Conservation (phyloP, 2,113 vertebrate genomes). For the Hucho hucho region DNA sequence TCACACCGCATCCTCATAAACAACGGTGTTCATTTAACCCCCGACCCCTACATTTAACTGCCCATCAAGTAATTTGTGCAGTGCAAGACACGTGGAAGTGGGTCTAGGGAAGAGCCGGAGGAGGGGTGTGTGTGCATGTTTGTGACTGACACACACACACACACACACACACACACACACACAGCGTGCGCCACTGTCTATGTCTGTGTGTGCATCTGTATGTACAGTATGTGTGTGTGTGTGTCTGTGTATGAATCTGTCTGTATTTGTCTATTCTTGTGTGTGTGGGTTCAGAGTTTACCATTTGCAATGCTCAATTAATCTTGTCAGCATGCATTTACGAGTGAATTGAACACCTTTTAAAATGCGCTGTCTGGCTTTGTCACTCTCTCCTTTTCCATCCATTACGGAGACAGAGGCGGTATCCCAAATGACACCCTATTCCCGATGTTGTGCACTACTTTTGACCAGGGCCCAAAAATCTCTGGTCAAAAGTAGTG, state of each 20-base stretch:
- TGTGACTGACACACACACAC: no score
- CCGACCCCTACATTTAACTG: conserved; percentile 94
- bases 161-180: no score
- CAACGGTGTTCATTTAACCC: conserved; percentile 99
- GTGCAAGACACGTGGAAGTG: conserved; percentile 75
- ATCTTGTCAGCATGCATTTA: conserved; percentile 80
- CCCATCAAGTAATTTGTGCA: conserved; percentile 97
- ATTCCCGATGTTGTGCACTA: no score
- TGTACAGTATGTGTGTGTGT: conserved; percentile 25
- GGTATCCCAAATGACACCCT: no score
- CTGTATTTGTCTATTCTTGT: conserved; percentile 21
- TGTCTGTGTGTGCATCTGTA: conserved; percentile 3
- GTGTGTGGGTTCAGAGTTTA: conserved; percentile 68
- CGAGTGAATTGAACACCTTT: conserved; percentile 65
- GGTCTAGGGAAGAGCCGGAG: conserved; percentile 54
- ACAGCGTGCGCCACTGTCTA: no score
- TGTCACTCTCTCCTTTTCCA: conserved; percentile 61
- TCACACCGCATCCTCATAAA: conserved; percentile 98
- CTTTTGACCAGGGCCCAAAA: no score
- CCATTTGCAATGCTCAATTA: conserved; percentile 83
- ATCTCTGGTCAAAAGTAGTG: no score
- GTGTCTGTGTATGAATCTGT: conserved; percentile 20
- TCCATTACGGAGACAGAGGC: conserved; percentile 58
- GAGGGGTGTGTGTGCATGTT: conserved; percentile 28
- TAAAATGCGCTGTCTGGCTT: conserved; percentile 61